phyloP scores from a whole-genome alignment of 2,113 vertebrate species.

The Speoplatyrhinus poulsoni region DNA sequence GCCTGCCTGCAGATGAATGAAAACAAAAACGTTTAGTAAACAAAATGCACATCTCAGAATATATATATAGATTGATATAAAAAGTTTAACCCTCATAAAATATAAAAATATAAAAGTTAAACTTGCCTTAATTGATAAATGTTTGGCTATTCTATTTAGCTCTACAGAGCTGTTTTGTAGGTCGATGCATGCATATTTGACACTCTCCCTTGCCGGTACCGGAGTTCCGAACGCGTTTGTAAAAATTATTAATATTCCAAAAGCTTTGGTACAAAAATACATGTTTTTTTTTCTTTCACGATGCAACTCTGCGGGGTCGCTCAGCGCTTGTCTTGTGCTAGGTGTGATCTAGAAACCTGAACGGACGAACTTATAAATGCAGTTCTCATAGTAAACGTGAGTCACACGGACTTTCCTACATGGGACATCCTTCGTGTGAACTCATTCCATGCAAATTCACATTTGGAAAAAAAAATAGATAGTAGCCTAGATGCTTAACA shows the following conservation, averaged over 20 bases:
- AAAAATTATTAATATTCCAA: slow-evolving; percentile 11
- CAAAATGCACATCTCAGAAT: neutral
- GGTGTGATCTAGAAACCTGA: neutral
- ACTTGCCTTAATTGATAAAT: slow-evolving; percentile 37
- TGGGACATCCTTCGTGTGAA: slow-evolving; percentile 32
- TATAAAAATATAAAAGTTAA: neutral
- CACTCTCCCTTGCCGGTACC: neutral
- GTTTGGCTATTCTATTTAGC: slow-evolving; percentile 46
- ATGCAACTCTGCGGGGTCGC: too few species aligned
- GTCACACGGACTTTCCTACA: slow-evolving; percentile 62
- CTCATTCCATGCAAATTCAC: neutral
- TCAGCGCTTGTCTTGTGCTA: neutral
- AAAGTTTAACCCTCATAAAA: neutral
- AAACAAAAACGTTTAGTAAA: neutral
- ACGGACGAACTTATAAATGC: neutral
- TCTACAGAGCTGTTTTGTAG: slow-evolving; percentile 14
- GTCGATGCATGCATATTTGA: slow-evolving; percentile 1
- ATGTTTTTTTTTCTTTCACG: slow-evolving; percentile 19
- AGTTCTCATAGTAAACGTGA: slow-evolving; percentile 4
- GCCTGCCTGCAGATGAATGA: slow-evolving; percentile 38
- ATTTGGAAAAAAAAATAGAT: neutral
- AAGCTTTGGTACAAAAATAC: neutral
- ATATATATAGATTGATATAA: neutral
- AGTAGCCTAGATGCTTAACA: neutral
- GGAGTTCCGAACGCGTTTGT: slow-evolving; percentile 35